phyloP scores from a whole-genome alignment of 2,888 invertebrate genomes.

The Epistrophella euchroma region DNA sequence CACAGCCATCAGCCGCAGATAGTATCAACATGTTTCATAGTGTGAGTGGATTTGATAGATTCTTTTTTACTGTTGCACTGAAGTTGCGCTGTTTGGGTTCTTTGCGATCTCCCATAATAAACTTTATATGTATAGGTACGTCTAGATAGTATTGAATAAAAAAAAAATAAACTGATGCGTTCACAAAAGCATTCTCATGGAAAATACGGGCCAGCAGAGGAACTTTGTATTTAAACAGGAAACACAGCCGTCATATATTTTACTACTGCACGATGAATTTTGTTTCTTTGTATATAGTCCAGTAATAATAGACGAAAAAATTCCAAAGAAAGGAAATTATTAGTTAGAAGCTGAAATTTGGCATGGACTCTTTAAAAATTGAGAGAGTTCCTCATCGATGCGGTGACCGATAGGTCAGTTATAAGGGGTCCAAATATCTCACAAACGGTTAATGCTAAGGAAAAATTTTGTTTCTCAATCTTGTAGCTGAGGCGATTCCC shows the following conservation, averaged over 20 bases:
- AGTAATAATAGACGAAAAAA: too few species aligned
- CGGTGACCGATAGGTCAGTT: too few species aligned
- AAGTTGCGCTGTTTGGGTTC: background rate
- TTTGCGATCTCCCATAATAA: background rate
- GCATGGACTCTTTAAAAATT: too few species aligned
- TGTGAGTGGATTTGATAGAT: slow-evolving; percentile 37
- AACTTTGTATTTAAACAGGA: slow-evolving; percentile 49
- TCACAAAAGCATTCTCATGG: slow-evolving; percentile 46
- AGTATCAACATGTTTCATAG: slow-evolving; percentile 8
- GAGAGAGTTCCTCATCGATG: too few species aligned
- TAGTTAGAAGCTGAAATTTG: too few species aligned
- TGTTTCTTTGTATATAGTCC: too few species aligned
- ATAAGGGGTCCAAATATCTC: too few species aligned
- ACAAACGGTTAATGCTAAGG: too few species aligned
- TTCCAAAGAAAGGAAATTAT: too few species aligned
- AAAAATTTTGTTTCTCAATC: too few species aligned
- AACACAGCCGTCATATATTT: slow-evolving; percentile 17
- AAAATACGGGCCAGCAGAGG: slow-evolving; percentile 17
- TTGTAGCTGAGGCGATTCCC: too few species aligned
- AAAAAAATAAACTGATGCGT: slow-evolving; percentile 32
- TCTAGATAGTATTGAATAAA: slow-evolving; percentile 40
- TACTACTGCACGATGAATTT: slow-evolving; percentile 2
- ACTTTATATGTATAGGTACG: background rate
- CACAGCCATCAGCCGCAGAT: background rate
- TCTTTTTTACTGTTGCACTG: background rate